These are phyloP conservation scores for Seriola aureovittata DNA, from an alignment of 2,113 vertebrate genomes.

Conservation along the genomic window DNA sequence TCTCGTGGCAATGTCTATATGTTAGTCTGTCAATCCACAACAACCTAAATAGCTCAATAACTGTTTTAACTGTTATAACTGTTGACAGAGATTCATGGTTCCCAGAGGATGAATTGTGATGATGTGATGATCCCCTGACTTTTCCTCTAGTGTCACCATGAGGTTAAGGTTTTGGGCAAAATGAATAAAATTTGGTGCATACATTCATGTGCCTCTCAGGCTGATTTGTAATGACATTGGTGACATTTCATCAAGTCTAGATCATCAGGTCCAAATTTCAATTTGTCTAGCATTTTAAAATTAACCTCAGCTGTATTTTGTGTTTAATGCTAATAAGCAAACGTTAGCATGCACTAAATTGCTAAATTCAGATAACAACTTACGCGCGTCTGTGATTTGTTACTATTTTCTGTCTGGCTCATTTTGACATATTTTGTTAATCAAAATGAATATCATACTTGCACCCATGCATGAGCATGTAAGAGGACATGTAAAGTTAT, in stretches of 20 bases:
- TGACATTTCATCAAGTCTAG: not conserved
- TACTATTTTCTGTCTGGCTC: too few relatives aligned
- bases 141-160: not conserved
- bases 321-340: too few relatives aligned
- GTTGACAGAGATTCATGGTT: not conserved
- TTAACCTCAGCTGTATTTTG: too few relatives aligned
- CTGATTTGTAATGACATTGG: not conserved
- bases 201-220: not conserved
- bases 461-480: too few relatives aligned
- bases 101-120: not conserved
- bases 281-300: too few relatives aligned
- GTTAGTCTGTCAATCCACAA: not conserved
- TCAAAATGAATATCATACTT: too few relatives aligned
- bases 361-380: too few relatives aligned
- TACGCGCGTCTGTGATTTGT: too few relatives aligned
- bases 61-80: not conserved
- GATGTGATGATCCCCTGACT: not conserved
- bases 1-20: not conserved
- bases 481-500: too few relatives aligned
- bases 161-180: not conserved
- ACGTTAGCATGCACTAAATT: too few relatives aligned
- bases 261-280: too few relatives aligned
- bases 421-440: too few relatives aligned
- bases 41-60: not conserved
- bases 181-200: not conserved